Evolutionary conservation across 2,797 vertebrate species (phyloP).

Genomic region (Macrochelys suwanniensis): DNA sequence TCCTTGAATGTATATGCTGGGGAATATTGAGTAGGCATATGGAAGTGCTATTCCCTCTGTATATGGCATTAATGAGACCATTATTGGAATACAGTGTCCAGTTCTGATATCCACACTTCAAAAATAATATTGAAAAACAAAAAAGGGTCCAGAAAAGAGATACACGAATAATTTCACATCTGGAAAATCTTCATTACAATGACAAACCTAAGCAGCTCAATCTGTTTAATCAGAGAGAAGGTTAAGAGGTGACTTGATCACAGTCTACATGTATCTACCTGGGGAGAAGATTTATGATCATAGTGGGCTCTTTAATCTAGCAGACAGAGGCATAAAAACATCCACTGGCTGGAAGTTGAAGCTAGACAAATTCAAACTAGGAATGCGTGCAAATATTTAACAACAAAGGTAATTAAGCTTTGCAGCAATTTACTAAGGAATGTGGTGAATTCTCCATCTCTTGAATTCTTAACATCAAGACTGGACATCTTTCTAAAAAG

Average conservation of each 20-base stretch:
- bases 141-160: background rate
- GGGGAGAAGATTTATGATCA: background rate
- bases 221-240: background rate
- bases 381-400: background rate
- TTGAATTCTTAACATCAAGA: background rate
- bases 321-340: background rate
- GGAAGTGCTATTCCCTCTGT: background rate
- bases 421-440: background rate
- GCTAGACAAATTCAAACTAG: background rate
- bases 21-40: conserved; percentile 9
- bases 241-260: background rate
- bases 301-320: background rate
- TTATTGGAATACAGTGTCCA: background rate
- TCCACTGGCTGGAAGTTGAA: background rate
- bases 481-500: background rate
- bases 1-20: conserved; percentile 16
- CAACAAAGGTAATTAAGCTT: background rate
- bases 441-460: background rate
- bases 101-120: background rate
- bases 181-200: background rate
- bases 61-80: background rate
- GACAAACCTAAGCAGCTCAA: background rate
- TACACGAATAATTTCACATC: background rate
- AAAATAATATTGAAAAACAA: background rate
- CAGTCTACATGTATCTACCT: background rate